phyloP scores from a whole-genome alignment of 2,888 invertebrate species.

The Cremastinae sp. region DNA sequence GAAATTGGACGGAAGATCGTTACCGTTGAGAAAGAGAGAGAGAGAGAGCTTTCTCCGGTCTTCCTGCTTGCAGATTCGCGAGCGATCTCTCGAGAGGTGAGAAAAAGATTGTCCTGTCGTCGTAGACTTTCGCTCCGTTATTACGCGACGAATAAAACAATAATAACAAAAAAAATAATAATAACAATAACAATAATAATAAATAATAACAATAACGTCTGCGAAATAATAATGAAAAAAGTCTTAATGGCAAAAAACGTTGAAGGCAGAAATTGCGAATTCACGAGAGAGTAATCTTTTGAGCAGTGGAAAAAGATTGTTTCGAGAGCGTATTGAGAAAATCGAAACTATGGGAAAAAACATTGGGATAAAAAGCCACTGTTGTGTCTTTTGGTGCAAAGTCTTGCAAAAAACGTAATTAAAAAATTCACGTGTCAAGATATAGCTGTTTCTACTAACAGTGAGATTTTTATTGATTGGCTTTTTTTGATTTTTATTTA shows the following conservation, averaged over 20 bases:
- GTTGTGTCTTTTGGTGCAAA: no score
- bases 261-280: conserved; percentile 25
- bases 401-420: no score
- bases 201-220: neutral
- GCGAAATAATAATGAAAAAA: neutral
- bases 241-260: neutral
- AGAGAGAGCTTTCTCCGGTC: conserved; percentile 15
- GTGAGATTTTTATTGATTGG: no score
- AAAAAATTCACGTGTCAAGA: no score
- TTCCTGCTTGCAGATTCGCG: conserved; percentile 11
- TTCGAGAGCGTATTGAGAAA: conserved; percentile 2
- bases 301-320: conserved; percentile 4
- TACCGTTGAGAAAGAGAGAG: conserved; percentile 1
- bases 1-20: conserved; percentile 31
- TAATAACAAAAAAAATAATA: conserved; percentile 12
- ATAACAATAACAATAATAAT: neutral
- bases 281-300: conserved; percentile 30
- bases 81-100: conserved; percentile 14
- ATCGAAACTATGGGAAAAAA: conserved; percentile 48
- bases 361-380: neutral
- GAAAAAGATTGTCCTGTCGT: conserved; percentile 40
- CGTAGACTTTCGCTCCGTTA: conserved; percentile 53
- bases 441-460: no score
- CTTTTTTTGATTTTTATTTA: no score
- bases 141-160: conserved; percentile 46